phyloP scores from a whole-genome alignment of 2,888 invertebrate genomes.

The Diogma glabrata region DNA sequence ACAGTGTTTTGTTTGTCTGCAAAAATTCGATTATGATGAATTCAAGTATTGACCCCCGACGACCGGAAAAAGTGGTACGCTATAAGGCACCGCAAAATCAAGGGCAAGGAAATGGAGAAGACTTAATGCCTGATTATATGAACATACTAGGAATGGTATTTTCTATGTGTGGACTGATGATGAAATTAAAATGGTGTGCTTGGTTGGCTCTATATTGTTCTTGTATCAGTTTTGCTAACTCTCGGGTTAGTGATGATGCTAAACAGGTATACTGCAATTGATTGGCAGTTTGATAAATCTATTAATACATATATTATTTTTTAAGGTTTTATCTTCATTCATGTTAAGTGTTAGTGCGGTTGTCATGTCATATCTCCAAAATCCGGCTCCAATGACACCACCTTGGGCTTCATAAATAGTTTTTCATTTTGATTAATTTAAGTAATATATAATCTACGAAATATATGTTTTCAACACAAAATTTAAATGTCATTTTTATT shows the following conservation, averaged over 20 bases:
- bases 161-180: constrained; percentile 99
- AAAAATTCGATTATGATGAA: constrained; percentile 10
- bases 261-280: constrained; percentile 63
- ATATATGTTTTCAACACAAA: too few relatives aligned
- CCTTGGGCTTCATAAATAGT: constrained; percentile 70
- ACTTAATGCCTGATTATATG: constrained; percentile 97
- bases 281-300: neutral
- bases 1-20: too few relatives aligned
- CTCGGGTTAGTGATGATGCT: constrained; percentile 90
- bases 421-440: too few relatives aligned
- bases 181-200: constrained; percentile 98
- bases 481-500: too few relatives aligned
- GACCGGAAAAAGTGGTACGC: constrained; percentile 63
- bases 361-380: constrained; percentile 98
- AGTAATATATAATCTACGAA: too few relatives aligned
- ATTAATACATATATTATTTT: constrained; percentile 20
- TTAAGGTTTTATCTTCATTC: constrained; percentile 65
- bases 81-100: constrained; percentile 56
- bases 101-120: constrained; percentile 54
- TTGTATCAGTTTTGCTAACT: constrained; percentile 97
- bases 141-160: constrained; percentile 99
- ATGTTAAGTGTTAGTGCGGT: constrained; percentile 99
- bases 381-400: constrained; percentile 96
- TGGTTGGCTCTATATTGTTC: constrained; percentile 99
- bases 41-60: constrained; percentile 44